A percentile compares a stretch with the other conserved stretches of the same genome.
Conservation (phyloP, 1,140 invertebrate species). For the Triops longicaudatus region DNA sequence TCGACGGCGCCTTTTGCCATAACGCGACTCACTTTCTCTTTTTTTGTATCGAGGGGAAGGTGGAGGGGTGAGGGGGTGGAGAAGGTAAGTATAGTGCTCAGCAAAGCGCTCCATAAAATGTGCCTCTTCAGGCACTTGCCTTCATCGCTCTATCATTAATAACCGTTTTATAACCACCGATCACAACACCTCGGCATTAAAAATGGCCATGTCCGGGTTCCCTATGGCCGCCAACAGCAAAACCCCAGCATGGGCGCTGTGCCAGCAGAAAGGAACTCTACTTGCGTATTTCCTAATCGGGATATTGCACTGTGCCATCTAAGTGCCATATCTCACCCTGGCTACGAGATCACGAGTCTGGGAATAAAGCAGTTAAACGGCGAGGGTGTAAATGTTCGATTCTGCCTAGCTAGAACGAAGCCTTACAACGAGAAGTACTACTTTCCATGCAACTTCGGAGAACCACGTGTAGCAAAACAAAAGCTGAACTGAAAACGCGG, state of each 20-base stretch:
- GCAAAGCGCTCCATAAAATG: background rate
- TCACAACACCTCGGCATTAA: background rate
- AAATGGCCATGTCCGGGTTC: background rate
- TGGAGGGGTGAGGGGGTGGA: background rate
- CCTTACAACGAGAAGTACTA: background rate
- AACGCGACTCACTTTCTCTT: background rate
- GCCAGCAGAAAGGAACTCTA: background rate
- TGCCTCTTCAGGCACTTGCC: background rate
- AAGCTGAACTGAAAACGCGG: background rate
- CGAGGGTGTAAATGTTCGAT: background rate
- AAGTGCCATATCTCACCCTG: background rate
- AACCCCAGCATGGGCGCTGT: background rate
- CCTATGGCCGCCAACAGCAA: background rate
- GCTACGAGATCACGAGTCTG: background rate
- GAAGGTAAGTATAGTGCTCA: background rate
- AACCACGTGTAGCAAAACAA: background rate
- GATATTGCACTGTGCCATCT: background rate
- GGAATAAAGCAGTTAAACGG: background rate
- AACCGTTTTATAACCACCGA: conserved; percentile 8
- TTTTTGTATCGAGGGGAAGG: background rate
- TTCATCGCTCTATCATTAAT: conserved; percentile 3
- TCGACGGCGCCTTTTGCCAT: conserved; percentile 4
- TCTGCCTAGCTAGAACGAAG: background rate
- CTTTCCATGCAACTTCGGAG: background rate
- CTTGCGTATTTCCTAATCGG: conserved; percentile 2